Evolutionary conservation across 1,140 invertebrate species (phyloP), one percentile per base, ranked within the genome.

Genomic region (Aphelenchoides fujianensis): DNA sequence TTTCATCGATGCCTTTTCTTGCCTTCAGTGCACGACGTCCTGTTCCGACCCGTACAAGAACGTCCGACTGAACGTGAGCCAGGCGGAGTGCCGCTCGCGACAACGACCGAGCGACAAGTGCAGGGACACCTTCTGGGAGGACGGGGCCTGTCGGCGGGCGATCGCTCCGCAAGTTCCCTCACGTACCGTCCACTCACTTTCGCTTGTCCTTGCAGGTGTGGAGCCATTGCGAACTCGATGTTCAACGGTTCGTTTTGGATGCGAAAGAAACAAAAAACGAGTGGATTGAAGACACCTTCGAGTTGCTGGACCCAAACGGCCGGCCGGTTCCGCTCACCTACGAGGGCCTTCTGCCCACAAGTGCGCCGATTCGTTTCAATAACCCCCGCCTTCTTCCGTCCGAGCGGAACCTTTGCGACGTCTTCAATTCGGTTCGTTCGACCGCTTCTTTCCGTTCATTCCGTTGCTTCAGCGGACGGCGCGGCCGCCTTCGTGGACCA

Each of bases 221-320:
- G 95, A 27, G 95, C 95, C 5, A 97, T 98, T 73, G 95, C 96
- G 1, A 98, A 98, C 88, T 97, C 94, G 9, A 85, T 97, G 19
- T 98, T 97, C 80, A 97, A 91, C 87, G 95, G 93, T 91, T 12
- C 16, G 57, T 61, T 16, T 53, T 61, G 16, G 16, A n/a, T 41
- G 53, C 12, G 16, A 61, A 61, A 61, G 12, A 48, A 16, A 12
- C 23, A 16, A 16, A 23, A 48, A 48, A 16, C 23, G n/a, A n/a
- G 12, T 48, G 12, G 12, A 48, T 48, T 48, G 12, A 12, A 48
- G 41, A 48, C 41, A 48, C 41, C 41, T 48, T 48, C 23, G 12
- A 16, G 41, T 48, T 48, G 23, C 41, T 12, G 23, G 19, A 59
- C 34, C 34, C 55, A 27, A 19, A 59, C 5, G 55, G 23, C 23